These are phyloP conservation scores for Drosophila ananassae DNA, from an alignment of 1,140 invertebrate genomes.

Conservation along the genomic window DNA sequence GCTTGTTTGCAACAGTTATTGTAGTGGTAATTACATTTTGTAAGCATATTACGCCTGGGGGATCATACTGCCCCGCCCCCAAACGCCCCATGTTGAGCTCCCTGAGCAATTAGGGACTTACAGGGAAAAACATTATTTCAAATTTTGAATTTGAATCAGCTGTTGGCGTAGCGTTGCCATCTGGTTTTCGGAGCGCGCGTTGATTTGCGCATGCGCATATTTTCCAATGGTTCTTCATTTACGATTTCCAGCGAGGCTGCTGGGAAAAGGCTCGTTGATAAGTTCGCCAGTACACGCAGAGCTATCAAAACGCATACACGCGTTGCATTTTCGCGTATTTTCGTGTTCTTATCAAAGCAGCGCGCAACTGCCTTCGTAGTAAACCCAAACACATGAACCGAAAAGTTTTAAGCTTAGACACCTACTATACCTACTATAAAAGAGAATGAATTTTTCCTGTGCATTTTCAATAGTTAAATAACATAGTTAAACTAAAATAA, in stretches of 20 bases:
- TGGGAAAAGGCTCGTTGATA: conserved; percentile 26
- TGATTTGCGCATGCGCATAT: conserved; percentile 48
- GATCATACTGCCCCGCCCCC: conserved; percentile 16
- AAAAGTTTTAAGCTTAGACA: not conserved
- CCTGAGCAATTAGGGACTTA: not conserved
- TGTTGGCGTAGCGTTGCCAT: conserved; percentile 60
- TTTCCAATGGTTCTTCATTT: conserved; percentile 50
- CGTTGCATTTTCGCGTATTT: conserved; percentile 11
- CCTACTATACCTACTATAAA: not conserved
- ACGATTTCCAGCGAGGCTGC: conserved; percentile 53
- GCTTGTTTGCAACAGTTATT: conserved; percentile 35
- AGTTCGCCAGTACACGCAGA: conserved; percentile 66
- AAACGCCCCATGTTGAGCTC: not conserved
- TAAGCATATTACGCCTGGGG: conserved; percentile 60
- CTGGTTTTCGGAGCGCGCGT: conserved; percentile 21
- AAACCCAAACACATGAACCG: not conserved
- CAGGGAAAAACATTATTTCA: conserved; percentile 14
- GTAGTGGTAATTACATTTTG: conserved; percentile 68
- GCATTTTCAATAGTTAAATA: not conserved
- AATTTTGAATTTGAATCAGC: conserved; percentile 56
- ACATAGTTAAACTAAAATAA: not conserved
- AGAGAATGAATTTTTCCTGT: not conserved
- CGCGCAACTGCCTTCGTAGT: not conserved
- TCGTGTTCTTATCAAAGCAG: conserved; percentile 10
- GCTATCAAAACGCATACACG: conserved; percentile 66